A percentile compares a stretch with the other conserved stretches of the same genome.
Conservation (phyloP, 2,797 vertebrate genomes). For the Poeciliopsis turneri region DNA sequence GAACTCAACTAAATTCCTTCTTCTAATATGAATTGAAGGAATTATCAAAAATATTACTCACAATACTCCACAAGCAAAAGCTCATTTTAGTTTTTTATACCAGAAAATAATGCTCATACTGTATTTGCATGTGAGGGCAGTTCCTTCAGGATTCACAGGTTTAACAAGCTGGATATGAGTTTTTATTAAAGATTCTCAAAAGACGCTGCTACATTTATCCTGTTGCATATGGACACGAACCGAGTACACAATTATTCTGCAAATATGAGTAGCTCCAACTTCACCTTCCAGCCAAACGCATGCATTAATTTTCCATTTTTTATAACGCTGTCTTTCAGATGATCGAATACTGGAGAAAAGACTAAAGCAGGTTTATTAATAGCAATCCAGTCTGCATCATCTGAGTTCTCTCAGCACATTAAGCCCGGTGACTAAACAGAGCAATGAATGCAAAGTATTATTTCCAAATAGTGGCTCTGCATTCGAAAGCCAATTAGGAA, state of each 20-base stretch:
- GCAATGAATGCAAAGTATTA: constrained; percentile 6
- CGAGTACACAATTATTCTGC: not conserved
- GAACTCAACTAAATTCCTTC: not conserved
- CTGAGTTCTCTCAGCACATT: constrained; percentile 1
- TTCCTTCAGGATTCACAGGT: not conserved
- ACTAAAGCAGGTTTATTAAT: constrained; percentile 3
- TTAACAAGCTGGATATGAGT: not conserved
- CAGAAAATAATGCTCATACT: not conserved
- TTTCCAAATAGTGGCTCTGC: constrained; percentile 14
- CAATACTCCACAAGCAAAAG: not conserved
- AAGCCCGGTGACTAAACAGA: constrained; percentile 1
- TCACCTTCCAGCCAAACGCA: not conserved
- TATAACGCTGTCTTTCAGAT: not conserved
- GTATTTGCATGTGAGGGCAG: not conserved
- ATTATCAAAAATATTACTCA: not conserved
- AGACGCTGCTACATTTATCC: not conserved
- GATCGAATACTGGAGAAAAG: not conserved
- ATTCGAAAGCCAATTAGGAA: constrained; percentile 33
- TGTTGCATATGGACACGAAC: not conserved
- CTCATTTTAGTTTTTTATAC: not conserved
- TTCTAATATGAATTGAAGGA: not conserved
- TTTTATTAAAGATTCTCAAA: not conserved
- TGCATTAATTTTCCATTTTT: not conserved
- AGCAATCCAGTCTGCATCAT: not conserved
- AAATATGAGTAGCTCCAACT: not conserved